A percentile compares a stretch with the other conserved stretches of the same genome.
phyloP scores from a whole-genome alignment of 2,888 invertebrate genomes.

The Ryuthela nishihirai region DNA sequence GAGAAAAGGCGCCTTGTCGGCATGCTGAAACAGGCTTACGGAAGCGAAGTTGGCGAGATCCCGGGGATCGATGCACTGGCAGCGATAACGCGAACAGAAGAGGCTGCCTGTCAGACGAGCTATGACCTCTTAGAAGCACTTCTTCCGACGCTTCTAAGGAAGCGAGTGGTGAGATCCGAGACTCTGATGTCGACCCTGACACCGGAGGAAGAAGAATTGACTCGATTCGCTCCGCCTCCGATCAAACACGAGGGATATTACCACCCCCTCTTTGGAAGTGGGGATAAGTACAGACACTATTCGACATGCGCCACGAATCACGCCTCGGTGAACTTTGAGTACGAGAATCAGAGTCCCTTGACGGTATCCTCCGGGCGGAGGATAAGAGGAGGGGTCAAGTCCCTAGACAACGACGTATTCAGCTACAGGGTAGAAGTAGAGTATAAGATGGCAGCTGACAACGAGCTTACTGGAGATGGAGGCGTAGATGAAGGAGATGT shows the following conservation, averaged over 20 bases:
- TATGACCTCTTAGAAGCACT: slow-evolving; percentile 41
- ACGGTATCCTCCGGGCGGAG: too few species aligned
- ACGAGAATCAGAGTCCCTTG: slow-evolving; percentile 5
- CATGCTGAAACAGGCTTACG: slow-evolving; percentile 34
- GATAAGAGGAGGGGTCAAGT: too few species aligned
- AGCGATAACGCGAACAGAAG: slow-evolving; percentile 8
- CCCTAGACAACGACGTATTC: too few species aligned
- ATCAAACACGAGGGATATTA: slow-evolving; percentile 1
- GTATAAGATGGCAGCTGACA: slow-evolving; percentile 21
- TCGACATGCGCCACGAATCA: slow-evolving; percentile 11
- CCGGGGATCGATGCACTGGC: too few species aligned
- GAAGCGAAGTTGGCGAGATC: slow-evolving; percentile 29
- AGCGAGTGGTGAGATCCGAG: slow-evolving; percentile 30
- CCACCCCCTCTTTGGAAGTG: slow-evolving; percentile 9
- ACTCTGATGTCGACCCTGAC: slow-evolving; percentile 16
- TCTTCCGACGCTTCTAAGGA: slow-evolving; percentile 33
- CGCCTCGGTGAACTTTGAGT: slow-evolving; percentile 8
- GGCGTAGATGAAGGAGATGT: slow-evolving; percentile 25
- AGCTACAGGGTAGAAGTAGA: slow-evolving; percentile 27
- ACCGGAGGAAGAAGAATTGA: slow-evolving; percentile 21
- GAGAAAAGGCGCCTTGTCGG: slow-evolving; percentile 31
- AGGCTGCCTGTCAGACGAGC: slow-evolving; percentile 40
- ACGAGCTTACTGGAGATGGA: slow-evolving; percentile 12
- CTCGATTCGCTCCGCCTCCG: background rate
- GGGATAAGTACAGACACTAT: slow-evolving; percentile 5